Conservation (phyloP, 2,113 vertebrate genomes). For the Bothrops jararaca region DNA sequence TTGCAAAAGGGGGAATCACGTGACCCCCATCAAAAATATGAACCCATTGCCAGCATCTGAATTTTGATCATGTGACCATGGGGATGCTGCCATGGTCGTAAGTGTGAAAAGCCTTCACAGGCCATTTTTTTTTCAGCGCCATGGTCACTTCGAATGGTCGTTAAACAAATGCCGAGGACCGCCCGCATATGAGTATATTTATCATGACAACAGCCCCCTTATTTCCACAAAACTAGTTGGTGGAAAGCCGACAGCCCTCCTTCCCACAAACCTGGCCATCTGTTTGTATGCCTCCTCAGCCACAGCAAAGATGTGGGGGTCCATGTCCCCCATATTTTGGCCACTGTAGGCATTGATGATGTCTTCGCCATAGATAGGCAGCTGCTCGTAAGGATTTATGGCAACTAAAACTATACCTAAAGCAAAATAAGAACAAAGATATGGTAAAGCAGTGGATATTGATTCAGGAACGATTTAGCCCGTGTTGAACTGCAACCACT, state of each 20-base stretch:
- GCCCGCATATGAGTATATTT: neutral
- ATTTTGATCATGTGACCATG: no score
- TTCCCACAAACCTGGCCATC: constrained; percentile 91
- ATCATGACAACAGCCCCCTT: neutral
- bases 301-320: constrained; percentile 97
- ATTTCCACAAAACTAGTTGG: neutral
- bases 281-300: constrained; percentile 98
- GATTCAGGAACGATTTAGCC: neutral
- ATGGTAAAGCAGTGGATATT: neutral
- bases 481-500: neutral
- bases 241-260: neutral
- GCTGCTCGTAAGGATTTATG: constrained; percentile 95
- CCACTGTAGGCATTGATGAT: constrained; percentile 99
- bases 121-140: no score
- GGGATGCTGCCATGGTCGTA: no score
- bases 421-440: neutral
- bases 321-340: constrained; percentile 99
- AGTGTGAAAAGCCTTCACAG: no score
- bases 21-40: no score
- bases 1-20: no score
- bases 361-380: constrained; percentile 95
- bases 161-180: no score
- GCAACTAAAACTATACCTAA: constrained; percentile 96
- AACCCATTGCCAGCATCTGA: no score
- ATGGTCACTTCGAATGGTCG: no score